phyloP scores from a whole-genome alignment of 2,113 vertebrate species.

The Rhynchopsitta pachyrhyncha region DNA sequence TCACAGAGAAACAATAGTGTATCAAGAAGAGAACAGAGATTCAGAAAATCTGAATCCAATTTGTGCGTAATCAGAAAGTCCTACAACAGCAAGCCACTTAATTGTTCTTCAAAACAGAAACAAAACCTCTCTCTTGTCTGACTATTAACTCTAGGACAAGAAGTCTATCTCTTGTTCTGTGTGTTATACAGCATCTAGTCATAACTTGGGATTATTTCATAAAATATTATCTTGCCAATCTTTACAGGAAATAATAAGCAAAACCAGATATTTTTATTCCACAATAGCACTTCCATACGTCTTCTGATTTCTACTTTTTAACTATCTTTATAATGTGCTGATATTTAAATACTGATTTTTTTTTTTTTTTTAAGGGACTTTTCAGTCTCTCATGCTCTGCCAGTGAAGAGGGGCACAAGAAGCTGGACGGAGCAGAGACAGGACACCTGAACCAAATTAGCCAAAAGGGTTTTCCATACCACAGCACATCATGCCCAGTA shows the following conservation, averaged over 20 bases:
- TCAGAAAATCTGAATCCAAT: background rate
- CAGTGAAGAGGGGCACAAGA: background rate
- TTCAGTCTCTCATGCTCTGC: background rate
- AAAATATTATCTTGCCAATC: background rate
- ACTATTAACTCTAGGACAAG: background rate
- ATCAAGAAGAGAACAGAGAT: background rate
- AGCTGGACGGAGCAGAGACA: background rate
- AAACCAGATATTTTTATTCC: background rate
- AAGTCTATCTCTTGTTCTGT: background rate
- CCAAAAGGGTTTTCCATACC: background rate
- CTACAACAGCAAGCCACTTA: background rate
- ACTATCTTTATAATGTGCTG: background rate
- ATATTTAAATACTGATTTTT: background rate
- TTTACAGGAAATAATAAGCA: background rate
- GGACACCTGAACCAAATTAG: background rate
- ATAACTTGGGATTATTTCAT: background rate
- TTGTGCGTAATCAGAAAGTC: background rate
- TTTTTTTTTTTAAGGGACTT: background rate
- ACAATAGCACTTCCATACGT: background rate
- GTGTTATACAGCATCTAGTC: background rate
- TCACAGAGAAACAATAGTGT: background rate
- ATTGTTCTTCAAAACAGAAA: background rate
- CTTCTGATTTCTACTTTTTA: background rate
- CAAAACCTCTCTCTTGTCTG: background rate
- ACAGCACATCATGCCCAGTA: too few species aligned